phyloP scores from a whole-genome alignment of 37 sponge, comb jelly and placozoan genomes.

The Hexactinellida sp. region DNA sequence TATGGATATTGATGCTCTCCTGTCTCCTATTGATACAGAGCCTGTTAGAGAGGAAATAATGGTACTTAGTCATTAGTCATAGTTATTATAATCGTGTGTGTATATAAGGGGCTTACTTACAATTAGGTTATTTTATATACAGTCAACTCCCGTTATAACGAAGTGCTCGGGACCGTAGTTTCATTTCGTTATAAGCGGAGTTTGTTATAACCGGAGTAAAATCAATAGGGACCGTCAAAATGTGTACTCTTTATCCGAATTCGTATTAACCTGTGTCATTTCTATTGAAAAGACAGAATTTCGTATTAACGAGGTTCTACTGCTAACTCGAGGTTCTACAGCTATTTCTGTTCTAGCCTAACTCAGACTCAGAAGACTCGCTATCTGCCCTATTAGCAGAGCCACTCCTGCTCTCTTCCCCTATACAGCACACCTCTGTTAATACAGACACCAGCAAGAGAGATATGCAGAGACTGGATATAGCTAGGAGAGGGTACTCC shows the following conservation, averaged over 20 bases:
- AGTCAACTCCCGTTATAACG: neutral
- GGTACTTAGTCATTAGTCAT: too few relatives aligned
- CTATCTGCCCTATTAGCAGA: neutral
- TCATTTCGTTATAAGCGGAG: neutral
- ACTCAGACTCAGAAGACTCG: neutral
- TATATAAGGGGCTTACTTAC: too few relatives aligned
- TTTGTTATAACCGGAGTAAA: too few relatives aligned
- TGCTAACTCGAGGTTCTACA: too few relatives aligned
- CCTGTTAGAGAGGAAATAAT: neutral
- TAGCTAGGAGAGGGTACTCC: neutral
- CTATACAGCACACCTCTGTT: neutral
- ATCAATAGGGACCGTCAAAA: too few relatives aligned
- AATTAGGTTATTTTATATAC: too few relatives aligned
- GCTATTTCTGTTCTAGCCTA: neutral
- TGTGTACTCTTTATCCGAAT: too few relatives aligned
- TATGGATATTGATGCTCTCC: neutral
- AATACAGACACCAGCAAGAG: neutral
- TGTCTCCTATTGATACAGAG: neutral
- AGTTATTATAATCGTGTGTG: too few relatives aligned
- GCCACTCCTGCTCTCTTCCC: neutral
- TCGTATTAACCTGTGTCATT: too few relatives aligned
- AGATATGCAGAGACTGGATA: neutral
- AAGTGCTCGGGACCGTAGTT: neutral
- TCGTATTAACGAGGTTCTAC: too few relatives aligned
- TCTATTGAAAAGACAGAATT: too few relatives aligned